These are phyloP conservation scores for Nesidiocoris tenuis DNA, from an alignment of 2,888 invertebrate genomes.

Conservation along the genomic window DNA sequence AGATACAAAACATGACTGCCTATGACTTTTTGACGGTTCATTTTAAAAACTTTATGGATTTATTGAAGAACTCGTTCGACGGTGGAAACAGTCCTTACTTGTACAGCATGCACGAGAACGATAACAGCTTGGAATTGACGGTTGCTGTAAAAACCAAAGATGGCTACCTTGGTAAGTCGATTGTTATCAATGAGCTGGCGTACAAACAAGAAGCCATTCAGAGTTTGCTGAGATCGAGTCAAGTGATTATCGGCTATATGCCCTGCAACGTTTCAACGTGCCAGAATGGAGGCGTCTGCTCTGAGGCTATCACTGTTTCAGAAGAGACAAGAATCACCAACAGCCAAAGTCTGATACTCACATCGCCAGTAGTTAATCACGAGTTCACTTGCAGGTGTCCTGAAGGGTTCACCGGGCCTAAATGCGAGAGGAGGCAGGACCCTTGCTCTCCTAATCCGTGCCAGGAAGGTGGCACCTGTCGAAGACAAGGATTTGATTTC, in stretches of 20 bases:
- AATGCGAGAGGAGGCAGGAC: slow-evolving; percentile 83
- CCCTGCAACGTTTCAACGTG: slow-evolving; percentile 73
- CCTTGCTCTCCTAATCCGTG: slow-evolving; percentile 91
- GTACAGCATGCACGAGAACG: slow-evolving; percentile 72
- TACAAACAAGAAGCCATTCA: slow-evolving; percentile 66
- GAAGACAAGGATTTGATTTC: slow-evolving; percentile 75
- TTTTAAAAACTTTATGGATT: slow-evolving; percentile 72
- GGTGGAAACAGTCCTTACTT: slow-evolving; percentile 66
- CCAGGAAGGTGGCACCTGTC: slow-evolving; percentile 77
- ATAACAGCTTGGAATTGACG: slow-evolving; percentile 68
- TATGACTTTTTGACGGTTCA: slow-evolving; percentile 72
- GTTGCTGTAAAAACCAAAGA: slow-evolving; percentile 63
- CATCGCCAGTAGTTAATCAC: slow-evolving; percentile 76
- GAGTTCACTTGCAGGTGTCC: slow-evolving; percentile 78
- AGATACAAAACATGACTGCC: slow-evolving; percentile 71
- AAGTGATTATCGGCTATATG: slow-evolving; percentile 70
- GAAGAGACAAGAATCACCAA: slow-evolving; percentile 73
- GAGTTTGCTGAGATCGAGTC: slow-evolving; percentile 63
- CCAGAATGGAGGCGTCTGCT: slow-evolving; percentile 76
- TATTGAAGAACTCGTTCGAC: slow-evolving; percentile 67
- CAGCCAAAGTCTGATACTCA: slow-evolving; percentile 76
- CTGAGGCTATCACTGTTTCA: slow-evolving; percentile 68
- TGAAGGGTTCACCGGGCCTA: slow-evolving; percentile 78
- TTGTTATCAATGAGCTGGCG: slow-evolving; percentile 65
- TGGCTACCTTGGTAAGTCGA: slow-evolving; percentile 65